Base-by-base conservation (phyloP, 1,140 invertebrate genomes). In the Diprion similis region DNA sequence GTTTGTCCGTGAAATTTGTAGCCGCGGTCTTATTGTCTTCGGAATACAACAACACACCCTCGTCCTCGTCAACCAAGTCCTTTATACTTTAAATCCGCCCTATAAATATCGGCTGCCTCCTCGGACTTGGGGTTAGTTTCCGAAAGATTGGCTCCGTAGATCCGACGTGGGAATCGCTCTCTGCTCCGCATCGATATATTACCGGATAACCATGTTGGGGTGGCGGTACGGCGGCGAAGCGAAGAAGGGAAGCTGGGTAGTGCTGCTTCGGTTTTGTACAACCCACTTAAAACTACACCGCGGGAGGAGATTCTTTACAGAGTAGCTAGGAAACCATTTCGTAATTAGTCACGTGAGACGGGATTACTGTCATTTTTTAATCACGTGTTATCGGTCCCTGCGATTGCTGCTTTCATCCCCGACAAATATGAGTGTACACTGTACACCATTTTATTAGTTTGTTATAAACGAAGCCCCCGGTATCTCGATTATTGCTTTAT, bases 81-180 rank as follows among this genome's bases (percentile, higher is more conserved):
- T 88, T 88, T 87, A 88, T 88, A 86, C 85, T 87, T 88, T 87
- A 88, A 88, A 88, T 87, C 87, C 86, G 72, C 78, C 84, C 85
- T 86, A 88, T 88, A 88, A 88, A 88, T 88, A 88, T 88, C 85
- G 85, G 51, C 51, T 77, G 83, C 83, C 87, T 80, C 83, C 87
- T 87, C 84, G 85, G 85, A 86, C 86, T 84, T 84, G 81, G 82
- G 84, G 82, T 81, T 86, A 86, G 85, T 88, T 88, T 88, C 87
- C 87, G 84, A 87, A 88, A 88, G 87, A 88, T 88, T 88, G 87
- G 86, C 86, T 87, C 86, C 81, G 84, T 84, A 83, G 86, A 87
- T 86, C 83, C 86, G 83, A 79, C 85, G 86, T 86, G 86, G 85
- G 86, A 88, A 88, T 88, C 87, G 86, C 86, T 87, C 83, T 81